phyloP scores from a whole-genome alignment of 2,797 vertebrate species.

The Brachyalestes nurse region DNA sequence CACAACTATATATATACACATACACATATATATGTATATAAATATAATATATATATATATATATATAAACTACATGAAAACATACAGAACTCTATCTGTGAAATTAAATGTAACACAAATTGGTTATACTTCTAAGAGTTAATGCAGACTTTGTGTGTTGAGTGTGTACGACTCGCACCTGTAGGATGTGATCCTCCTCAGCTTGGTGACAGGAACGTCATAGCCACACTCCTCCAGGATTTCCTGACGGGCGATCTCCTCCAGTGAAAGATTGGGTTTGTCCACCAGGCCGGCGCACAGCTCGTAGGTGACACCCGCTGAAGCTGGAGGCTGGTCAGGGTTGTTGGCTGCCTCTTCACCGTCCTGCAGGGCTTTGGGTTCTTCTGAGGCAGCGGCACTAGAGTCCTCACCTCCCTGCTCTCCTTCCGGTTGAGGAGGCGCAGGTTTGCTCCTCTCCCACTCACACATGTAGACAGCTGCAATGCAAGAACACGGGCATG shows the following conservation, averaged over 20 bases:
- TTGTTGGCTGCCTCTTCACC: conserved; percentile 41
- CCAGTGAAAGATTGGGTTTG: conserved; percentile 87
- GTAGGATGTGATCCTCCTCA: conserved; percentile 88
- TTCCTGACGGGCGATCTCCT: conserved; percentile 90
- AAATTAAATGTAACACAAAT: no score
- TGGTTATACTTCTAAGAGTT: no score
- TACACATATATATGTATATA: no score
- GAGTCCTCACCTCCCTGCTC: conserved; percentile 61
- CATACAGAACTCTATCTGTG: no score
- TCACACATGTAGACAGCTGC: conserved; percentile 92
- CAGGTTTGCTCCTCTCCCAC: conserved; percentile 80
- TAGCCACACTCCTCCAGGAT: conserved; percentile 94
- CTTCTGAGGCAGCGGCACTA: conserved; percentile 40
- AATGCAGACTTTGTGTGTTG: no score
- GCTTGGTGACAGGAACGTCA: conserved; percentile 74
- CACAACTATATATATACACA: no score
- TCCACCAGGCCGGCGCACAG: conserved; percentile 93
- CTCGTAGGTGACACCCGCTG: conserved; percentile 86
- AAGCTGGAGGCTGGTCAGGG: conserved; percentile 79
- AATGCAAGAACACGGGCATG: conserved; percentile 13
- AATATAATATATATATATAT: no score
- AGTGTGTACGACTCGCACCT: conserved; percentile 70
- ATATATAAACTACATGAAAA: no score
- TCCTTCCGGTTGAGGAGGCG: conserved; percentile 66
- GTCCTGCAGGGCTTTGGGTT: conserved; percentile 69